Percentiles rank a stretch among this genome's conserved stretches.
Evolutionary conservation across 1,140 invertebrate species (phyloP).

Genomic region (Scaptomyza pallida): DNA sequence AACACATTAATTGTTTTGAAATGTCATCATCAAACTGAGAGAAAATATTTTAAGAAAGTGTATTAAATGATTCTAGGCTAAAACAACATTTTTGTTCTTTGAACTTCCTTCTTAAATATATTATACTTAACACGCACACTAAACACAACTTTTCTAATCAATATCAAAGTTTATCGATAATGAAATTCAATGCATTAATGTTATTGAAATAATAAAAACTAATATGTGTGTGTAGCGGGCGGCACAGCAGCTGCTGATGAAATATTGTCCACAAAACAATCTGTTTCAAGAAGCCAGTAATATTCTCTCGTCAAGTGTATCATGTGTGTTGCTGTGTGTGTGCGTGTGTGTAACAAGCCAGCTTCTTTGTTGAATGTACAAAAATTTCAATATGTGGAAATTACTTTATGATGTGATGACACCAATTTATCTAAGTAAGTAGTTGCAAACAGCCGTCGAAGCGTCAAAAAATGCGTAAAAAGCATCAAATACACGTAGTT

Average conservation of each 20-base stretch:
- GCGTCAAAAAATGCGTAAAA: background rate
- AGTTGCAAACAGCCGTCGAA: slow-evolving; percentile 10
- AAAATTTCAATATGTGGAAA: slow-evolving; percentile 83
- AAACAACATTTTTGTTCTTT: slow-evolving; percentile 4
- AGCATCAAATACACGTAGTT: background rate
- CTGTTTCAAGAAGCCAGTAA: slow-evolving; percentile 35
- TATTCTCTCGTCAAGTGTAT: slow-evolving; percentile 28
- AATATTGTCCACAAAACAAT: slow-evolving; percentile 77
- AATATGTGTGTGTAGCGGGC: slow-evolving; percentile 60
- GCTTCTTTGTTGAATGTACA: slow-evolving; percentile 25
- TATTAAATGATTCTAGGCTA: background rate
- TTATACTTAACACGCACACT: too few relatives aligned
- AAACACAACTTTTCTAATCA: slow-evolving; percentile 36
- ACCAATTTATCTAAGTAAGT: slow-evolving; percentile 73
- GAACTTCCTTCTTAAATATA: background rate
- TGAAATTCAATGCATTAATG: slow-evolving; percentile 72
- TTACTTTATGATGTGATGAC: slow-evolving; percentile 83
- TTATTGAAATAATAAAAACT: slow-evolving; percentile 78
- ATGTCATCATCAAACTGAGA: slow-evolving; percentile 6
- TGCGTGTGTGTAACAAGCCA: background rate
- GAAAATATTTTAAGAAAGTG: background rate
- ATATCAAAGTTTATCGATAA: slow-evolving; percentile 73
- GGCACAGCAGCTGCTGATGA: slow-evolving; percentile 71
- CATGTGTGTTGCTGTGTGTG: background rate
- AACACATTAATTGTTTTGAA: slow-evolving; percentile 45